These are phyloP conservation scores for Suillia variegata DNA, from an alignment of 2,888 invertebrate species.

Conservation along the genomic window DNA sequence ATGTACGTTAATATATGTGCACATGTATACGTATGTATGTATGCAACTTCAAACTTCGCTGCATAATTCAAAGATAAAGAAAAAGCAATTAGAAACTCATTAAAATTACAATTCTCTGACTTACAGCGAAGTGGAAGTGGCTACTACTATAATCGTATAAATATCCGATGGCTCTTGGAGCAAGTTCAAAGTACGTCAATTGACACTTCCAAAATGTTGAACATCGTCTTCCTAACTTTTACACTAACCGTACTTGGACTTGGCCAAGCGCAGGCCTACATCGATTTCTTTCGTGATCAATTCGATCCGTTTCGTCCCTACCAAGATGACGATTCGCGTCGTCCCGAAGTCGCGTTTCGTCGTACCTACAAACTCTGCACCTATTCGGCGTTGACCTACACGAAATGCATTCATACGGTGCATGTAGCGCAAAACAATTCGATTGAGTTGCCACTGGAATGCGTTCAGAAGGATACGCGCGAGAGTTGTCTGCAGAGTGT, in stretches of 20 bases:
- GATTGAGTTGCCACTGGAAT: conserved; percentile 25
- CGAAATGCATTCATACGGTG: conserved; percentile 28
- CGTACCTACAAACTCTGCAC: conserved; percentile 24
- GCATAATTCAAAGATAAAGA: not conserved
- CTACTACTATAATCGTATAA: too few relatives aligned
- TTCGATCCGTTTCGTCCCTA: not conserved
- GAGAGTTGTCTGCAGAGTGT: conserved; percentile 27
- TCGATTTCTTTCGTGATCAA: not conserved
- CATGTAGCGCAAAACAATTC: conserved; percentile 21
- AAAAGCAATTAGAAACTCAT: too few relatives aligned
- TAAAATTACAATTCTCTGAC: too few relatives aligned
- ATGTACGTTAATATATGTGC: not conserved
- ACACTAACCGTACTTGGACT: too few relatives aligned
- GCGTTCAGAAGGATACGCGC: conserved; percentile 18
- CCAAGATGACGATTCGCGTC: not conserved
- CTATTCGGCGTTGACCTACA: conserved; percentile 15
- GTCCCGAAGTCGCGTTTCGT: not conserved
- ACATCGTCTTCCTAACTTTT: too few relatives aligned
- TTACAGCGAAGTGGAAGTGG: not conserved
- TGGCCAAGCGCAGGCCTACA: too few relatives aligned
- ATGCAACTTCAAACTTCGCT: too few relatives aligned
- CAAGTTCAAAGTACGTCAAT: too few relatives aligned
- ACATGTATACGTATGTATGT: conserved; percentile 4
- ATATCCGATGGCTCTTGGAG: too few relatives aligned
- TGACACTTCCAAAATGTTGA: too few relatives aligned